Evolutionary conservation across 23 tunicate genomes (phyloP).

Genomic region (Halocynthia roretzi): DNA sequence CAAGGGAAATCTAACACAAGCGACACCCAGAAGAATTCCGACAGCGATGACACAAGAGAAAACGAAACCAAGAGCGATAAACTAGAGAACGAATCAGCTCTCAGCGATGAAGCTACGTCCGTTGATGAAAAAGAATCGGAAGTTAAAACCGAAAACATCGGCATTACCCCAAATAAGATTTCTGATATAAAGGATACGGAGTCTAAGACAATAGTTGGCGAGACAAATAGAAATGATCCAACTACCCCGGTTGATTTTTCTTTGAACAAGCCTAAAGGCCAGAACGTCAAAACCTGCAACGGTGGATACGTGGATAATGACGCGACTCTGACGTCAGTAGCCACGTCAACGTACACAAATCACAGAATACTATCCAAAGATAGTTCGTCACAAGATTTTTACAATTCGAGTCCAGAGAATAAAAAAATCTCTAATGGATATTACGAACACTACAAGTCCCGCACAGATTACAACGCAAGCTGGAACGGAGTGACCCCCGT

Average conservation of each 20-base stretch:
- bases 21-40: conserved; percentile 10
- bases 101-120: not conserved
- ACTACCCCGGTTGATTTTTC: conserved; percentile 19
- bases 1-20: conserved; percentile 46
- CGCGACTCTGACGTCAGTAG: conserved; percentile 12
- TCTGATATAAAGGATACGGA: not conserved
- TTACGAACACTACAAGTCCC: conserved; percentile 11
- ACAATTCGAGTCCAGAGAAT: conserved; percentile 7
- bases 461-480: conserved; percentile 2
- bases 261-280: not conserved
- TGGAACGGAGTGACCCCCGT: not conserved
- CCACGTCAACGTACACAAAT: conserved; percentile 4
- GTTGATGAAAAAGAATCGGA: not conserved
- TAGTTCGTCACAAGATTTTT: conserved; percentile 3
- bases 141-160: not conserved
- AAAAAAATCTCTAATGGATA: conserved; percentile 13
- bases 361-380: conserved; percentile 1
- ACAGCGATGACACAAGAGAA: conserved; percentile 6
- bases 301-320: conserved; percentile 8
- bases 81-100: no score
- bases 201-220: not conserved
- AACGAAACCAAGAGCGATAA: no score
- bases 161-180: not conserved
- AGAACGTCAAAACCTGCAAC: not conserved
- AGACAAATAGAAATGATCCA: not conserved